phyloP scores from a whole-genome alignment of 2,113 vertebrate species.

The Eleginops maclovinus region DNA sequence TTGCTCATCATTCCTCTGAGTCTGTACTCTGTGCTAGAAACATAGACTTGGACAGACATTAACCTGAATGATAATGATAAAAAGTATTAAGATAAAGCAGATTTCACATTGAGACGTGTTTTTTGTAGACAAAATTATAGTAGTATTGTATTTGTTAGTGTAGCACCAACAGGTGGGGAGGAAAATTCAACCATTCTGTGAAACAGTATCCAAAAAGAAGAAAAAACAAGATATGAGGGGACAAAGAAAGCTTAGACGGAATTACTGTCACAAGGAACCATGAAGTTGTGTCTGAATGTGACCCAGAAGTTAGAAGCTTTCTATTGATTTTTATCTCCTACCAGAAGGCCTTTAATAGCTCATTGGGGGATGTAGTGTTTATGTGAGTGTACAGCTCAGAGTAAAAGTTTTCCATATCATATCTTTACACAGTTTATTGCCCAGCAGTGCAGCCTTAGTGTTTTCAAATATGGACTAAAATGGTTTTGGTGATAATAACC shows the following conservation, averaged over 20 bases:
- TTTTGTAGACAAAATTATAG: constrained; percentile 8
- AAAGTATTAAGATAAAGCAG: neutral
- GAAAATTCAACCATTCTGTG: constrained; percentile 40
- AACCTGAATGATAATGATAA: neutral
- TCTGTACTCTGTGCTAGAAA: neutral
- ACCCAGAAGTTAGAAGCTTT: constrained; percentile 49
- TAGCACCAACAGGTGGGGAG: constrained; percentile 1
- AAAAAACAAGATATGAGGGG: constrained; percentile 24
- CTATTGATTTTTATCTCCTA: constrained; percentile 56
- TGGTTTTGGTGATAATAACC: neutral
- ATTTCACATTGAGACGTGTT: constrained; percentile 17
- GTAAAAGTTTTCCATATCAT: constrained; percentile 17
- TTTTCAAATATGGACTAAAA: neutral
- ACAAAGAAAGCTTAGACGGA: constrained; percentile 56
- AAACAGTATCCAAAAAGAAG: constrained; percentile 9
- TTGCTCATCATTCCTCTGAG: constrained; percentile 15
- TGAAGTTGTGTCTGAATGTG: constrained; percentile 52
- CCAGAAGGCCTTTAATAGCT: constrained; percentile 43
- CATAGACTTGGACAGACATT: neutral
- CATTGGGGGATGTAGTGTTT: constrained; percentile 42
- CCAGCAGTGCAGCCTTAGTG: neutral
- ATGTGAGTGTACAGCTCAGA: constrained; percentile 4
- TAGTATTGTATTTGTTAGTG: constrained; percentile 37
- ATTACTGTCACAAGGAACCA: constrained; percentile 56
- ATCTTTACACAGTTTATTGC: constrained; percentile 16